Conservation (phyloP, 2,888 invertebrate species). For the Nesidiocoris tenuis region DNA sequence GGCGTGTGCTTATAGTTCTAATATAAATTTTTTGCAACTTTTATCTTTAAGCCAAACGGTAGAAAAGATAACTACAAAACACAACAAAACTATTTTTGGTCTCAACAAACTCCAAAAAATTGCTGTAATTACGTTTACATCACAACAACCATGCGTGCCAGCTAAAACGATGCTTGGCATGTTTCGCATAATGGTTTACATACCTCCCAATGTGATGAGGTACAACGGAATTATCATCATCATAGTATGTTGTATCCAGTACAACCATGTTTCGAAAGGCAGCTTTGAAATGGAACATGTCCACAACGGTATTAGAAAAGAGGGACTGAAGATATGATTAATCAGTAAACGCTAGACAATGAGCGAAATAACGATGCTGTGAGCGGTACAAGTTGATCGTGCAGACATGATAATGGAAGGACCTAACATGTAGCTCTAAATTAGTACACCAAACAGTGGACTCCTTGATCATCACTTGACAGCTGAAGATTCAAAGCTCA, state of each 20-base stretch:
- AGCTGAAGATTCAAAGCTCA: not conserved
- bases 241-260: slow-evolving; percentile 94
- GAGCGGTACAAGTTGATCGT: not conserved
- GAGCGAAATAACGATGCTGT: not conserved
- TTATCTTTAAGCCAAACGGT: too few species aligned
- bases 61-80: too few species aligned
- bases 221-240: slow-evolving; percentile 94
- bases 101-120: too few species aligned
- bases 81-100: too few species aligned
- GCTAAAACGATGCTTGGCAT: slow-evolving; percentile 21
- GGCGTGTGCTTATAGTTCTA: too few species aligned
- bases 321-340: not conserved
- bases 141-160: slow-evolving; percentile 17
- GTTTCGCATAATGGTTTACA: slow-evolving; percentile 51
- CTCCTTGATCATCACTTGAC: not conserved
- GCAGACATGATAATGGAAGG: too few species aligned
- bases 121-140: not conserved
- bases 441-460: too few species aligned
- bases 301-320: slow-evolving; percentile 25
- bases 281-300: slow-evolving; percentile 61
- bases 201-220: slow-evolving; percentile 83
- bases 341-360: not conserved
- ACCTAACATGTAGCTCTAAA: too few species aligned
- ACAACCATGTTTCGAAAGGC: slow-evolving; percentile 86
- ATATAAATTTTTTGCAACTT: too few species aligned